These are phyloP conservation scores for Scelioninae gen. 2 DNA, from an alignment of 2,888 invertebrate species.

Conservation along the genomic window DNA sequence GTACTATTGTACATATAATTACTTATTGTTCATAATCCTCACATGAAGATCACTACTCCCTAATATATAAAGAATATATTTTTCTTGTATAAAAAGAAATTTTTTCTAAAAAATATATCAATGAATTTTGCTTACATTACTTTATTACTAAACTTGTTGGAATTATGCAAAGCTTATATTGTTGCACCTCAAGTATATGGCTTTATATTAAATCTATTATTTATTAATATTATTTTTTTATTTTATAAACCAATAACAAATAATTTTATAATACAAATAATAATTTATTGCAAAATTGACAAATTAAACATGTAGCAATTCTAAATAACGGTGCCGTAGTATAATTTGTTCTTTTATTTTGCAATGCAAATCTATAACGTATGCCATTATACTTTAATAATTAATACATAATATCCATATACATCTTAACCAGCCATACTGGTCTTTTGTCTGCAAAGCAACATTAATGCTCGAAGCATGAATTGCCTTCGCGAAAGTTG, in stretches of 20 bases:
- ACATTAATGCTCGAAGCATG: slow-evolving; percentile 95
- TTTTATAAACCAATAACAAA: no score
- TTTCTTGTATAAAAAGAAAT: slow-evolving; percentile 5
- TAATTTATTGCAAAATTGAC: no score
- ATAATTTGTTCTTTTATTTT: slow-evolving; percentile 15
- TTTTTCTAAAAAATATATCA: slow-evolving; percentile 1
- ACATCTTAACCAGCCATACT: slow-evolving; percentile 83
- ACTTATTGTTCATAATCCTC: no score
- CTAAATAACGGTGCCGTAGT: slow-evolving; percentile 10
- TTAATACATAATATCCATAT: background rate
- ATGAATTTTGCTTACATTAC: no score
- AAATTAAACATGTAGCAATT: no score
- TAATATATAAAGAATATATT: slow-evolving; percentile 34
- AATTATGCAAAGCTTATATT: background rate
- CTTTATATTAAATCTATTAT: background rate
- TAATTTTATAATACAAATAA: no score
- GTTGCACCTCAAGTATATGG: background rate
- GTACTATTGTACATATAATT: no score
- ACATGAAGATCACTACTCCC: no score
- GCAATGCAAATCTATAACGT: slow-evolving; percentile 1
- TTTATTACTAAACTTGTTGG: no score
- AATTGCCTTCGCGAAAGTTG: slow-evolving; percentile 97
- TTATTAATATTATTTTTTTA: background rate
- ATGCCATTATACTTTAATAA: slow-evolving; percentile 1
- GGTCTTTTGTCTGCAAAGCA: slow-evolving; percentile 96